Evolutionary conservation across 23 tunicate genomes (phyloP), one percentile per base, ranked within the genome.

Genomic region (Halocynthia roretzi): DNA sequence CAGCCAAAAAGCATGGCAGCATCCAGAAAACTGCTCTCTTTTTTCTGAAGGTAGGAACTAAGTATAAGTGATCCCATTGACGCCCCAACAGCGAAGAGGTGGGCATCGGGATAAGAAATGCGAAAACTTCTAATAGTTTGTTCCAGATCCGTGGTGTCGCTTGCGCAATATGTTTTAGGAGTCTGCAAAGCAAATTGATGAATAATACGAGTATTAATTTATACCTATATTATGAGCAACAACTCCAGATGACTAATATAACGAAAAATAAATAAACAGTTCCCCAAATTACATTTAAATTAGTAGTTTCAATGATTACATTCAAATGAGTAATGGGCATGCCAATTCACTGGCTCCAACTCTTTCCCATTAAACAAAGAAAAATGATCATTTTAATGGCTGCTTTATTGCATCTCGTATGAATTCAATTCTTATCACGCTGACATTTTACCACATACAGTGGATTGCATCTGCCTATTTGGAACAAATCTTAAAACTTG

Each of bases 1-100:
- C 78, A 74, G 31, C 67, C 6, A 74, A 74, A 54, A 7, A 74
- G 5, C 78, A 74, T 56, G 20, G 64, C 78, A 44, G 78, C 78
- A n/a, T 74, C 56, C 9, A 74, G 55, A 0, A 10, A 8, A 10
- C 31, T 10, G 55, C 56, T 14, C 15, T 74, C 78, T 14, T 48
- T 19, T n/a, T 15, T 74, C 56, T 74, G 31, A 22, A 74, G 56
- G 22, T 74, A 74, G 20, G 31, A 19, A 8, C 78, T 62, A 14
- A 74, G 63, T 54, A 74, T 74, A 2, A 54, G 10, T 21, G 78
- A 74, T 54, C 78, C 78, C 20, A 74, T 62, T 21, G 78, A 74
- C 0, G 78, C 78, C 55, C 78, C 78, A 5, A 74, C 31, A 8
- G 78, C 68, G 52, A 54, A 74, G 11, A 74, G 64, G 0, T 74